These are phyloP conservation scores for Actinostola sp. DNA, from an alignment of 92 coral and sea anemone species.

Conservation along the genomic window DNA sequence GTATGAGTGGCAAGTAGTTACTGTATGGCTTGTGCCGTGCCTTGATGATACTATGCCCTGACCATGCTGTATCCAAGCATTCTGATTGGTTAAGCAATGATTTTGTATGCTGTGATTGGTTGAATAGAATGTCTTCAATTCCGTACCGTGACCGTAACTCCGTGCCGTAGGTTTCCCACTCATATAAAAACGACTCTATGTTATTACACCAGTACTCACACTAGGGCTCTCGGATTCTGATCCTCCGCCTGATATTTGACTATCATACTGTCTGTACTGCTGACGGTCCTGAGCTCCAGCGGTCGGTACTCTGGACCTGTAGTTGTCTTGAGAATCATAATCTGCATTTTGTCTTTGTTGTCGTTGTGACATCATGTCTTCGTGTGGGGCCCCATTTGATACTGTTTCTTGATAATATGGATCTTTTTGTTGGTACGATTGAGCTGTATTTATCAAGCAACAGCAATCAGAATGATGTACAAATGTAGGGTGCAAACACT, in stretches of 20 bases:
- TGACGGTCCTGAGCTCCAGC: conserved; percentile 46
- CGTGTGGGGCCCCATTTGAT: conserved; percentile 40
- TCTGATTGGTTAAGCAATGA: too few relatives aligned
- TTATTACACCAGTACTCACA: conserved; percentile 61
- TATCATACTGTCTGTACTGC: conserved; percentile 49
- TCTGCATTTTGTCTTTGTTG: conserved; percentile 47
- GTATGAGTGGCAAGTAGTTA: too few relatives aligned
- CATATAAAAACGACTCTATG: too few relatives aligned
- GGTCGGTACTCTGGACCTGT: conserved; percentile 38
- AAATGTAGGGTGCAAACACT: not conserved
- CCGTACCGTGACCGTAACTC: too few relatives aligned
- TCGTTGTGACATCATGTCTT: conserved; percentile 60
- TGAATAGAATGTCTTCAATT: too few relatives aligned
- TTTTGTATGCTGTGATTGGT: too few relatives aligned
- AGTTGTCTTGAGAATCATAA: conserved; percentile 70
- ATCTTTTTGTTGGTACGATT: conserved; percentile 40
- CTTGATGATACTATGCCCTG: too few relatives aligned
- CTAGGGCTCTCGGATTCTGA: conserved; percentile 51
- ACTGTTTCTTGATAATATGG: conserved; percentile 37
- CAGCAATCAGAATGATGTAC: not conserved
- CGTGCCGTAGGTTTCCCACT: too few relatives aligned
- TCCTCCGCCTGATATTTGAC: conserved; percentile 29
- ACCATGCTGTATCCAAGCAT: too few relatives aligned
- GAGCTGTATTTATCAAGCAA: conserved; percentile 2
- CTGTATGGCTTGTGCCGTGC: too few relatives aligned